Evolutionary conservation across 2,797 vertebrate species (phyloP), one percentile per base, ranked within the genome.

Genomic region (Pipistrellus pygmaeus): DNA sequence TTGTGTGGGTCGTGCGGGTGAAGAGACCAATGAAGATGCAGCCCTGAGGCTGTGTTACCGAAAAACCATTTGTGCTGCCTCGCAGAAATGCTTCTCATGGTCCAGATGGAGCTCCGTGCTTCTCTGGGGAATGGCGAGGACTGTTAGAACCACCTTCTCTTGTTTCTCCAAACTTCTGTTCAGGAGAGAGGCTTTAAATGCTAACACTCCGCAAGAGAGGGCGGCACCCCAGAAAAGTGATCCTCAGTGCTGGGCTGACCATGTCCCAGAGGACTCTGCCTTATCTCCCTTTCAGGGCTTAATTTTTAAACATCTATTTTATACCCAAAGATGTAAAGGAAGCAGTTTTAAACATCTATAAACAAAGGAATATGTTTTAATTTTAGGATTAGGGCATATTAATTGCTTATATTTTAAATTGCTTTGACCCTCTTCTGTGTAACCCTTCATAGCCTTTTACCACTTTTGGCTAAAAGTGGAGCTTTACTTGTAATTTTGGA

Each of bases 341-440:
- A 66, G 38, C 20, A 73, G 27, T 81, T 88, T 71, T 51, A 66
- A 91, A 30, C 23, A 71, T 48, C 38, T 85, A 12, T 51, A 25
- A 55, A 86, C n/a, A 90, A 82, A 51, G n/a, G 27, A 88, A 18
- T 91, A 8, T 38, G 41, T 68, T 86, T 76, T 81, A 85, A 73
- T 85, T 82, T 96, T 66, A 86, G 80, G 30, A 71, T 89, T 48
- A 35, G 48, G 73, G 9, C 73, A 46, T 71, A 85, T 93, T 76
- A 8, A 72, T 78, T 86, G 32, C 76, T 60, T 75, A 17, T 75
- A 30, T 93, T 90, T 82, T 86, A 92, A 77, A 71, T 88, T 55
- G 55, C 30, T 81, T 46, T 41, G 8, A 35, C 8, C 13, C 3
- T 38, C 6, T 86, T 76, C 32, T 44, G 0, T 81, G 8, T 75